Conservation (phyloP, 1,140 invertebrate species). For the Tetramorium simillimum region DNA sequence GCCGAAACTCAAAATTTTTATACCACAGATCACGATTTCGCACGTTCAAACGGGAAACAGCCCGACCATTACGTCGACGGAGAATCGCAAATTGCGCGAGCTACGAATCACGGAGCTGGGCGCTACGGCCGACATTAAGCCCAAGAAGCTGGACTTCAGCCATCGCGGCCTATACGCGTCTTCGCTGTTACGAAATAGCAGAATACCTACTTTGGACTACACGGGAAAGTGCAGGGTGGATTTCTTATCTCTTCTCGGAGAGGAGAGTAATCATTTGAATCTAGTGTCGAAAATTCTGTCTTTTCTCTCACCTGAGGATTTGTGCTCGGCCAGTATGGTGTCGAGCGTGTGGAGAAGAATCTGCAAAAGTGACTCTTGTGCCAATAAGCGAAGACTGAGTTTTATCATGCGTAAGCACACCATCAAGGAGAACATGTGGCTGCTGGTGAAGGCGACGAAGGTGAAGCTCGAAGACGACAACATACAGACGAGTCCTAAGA, state of each 20-base stretch:
- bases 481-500: conserved; percentile 75
- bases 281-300: conserved; percentile 80
- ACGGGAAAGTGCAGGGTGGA: conserved; percentile 78
- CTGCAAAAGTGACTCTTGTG: conserved; percentile 74
- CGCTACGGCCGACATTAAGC: conserved; percentile 72
- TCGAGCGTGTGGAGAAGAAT: conserved; percentile 80
- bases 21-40: conserved; percentile 62
- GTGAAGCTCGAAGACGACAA: conserved; percentile 72
- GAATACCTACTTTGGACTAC: conserved; percentile 71
- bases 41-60: conserved; percentile 72
- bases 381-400: conserved; percentile 77
- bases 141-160: conserved; percentile 80
- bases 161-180: conserved; percentile 54
- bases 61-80: conserved; percentile 57
- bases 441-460: conserved; percentile 73
- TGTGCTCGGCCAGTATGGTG: conserved; percentile 81
- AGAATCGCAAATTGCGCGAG: conserved; percentile 69
- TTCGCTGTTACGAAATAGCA: conserved; percentile 36
- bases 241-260: conserved; percentile 78
- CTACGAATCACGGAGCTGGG: conserved; percentile 69
- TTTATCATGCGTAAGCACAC: conserved; percentile 78
- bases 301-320: conserved; percentile 76
- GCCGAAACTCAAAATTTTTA: conserved; percentile 6
- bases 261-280: conserved; percentile 80
- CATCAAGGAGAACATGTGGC: conserved; percentile 81